Evolutionary conservation across 1,140 invertebrate species (phyloP), one percentile per base, ranked within the genome.

Genomic region (Dendrolimus kikuchii): DNA sequence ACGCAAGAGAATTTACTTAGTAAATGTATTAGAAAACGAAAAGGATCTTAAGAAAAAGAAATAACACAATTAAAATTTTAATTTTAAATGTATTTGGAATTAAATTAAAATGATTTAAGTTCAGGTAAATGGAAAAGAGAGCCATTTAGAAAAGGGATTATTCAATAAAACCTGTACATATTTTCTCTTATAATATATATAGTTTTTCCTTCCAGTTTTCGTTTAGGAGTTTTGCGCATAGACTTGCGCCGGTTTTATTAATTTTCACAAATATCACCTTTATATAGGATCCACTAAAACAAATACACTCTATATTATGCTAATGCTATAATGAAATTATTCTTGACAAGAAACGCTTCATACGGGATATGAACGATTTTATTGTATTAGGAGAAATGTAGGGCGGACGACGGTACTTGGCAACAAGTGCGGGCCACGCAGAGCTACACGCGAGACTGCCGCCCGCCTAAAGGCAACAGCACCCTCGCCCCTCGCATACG

Each of bases 361-460:
- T 23, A 23, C 1, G 23, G 23, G 23, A 2, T n/a, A n/a, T 23
- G 23, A 23, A 23, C 23, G 23, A 23, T 23, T 23, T 23, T 23
- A 23, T 23, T 1, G 23, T 23, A 23, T 23, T 1, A 23, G 23
- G 23, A 23, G 23, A 23, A 23, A 23, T 23, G 63, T 51, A 68
- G 65, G 68, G 64, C 61, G 74, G 67, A 60, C 46, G 58, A 54
- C 53, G 41, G 49, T 40, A 59, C 9, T 44, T 55, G 57, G 67
- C 64, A 67, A 67, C 49, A 56, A 61, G 58, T 77, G 66, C 64
- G 74, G 62, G 70, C 77, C 72, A 60, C 62, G 59, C 79, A 74
- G 68, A 77, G 79, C 72, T 73, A 72, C 60, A 66, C 79, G 73
- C 82, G 81, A 74, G 70, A 86, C 84, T 86, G 82, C 65, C 74